Percentiles rank a stretch among this genome's conserved stretches.
These are phyloP conservation scores for Bombus vancouverensis DNA, from an alignment of 1,140 invertebrate species.

Conservation along the genomic window DNA sequence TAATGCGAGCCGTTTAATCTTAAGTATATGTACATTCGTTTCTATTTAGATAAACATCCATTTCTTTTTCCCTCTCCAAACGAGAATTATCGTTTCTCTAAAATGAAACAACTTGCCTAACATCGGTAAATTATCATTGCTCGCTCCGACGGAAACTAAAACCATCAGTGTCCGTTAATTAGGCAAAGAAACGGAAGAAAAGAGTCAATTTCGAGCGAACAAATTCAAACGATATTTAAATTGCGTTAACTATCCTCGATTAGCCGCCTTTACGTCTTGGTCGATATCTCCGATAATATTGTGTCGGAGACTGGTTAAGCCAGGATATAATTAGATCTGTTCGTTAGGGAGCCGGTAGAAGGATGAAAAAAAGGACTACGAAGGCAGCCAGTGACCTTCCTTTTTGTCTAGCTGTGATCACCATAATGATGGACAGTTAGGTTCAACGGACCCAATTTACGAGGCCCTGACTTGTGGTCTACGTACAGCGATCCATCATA, in stretches of 20 bases:
- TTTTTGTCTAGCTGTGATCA: conserved; percentile 61
- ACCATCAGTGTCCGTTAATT: neutral
- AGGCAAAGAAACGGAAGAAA: no score
- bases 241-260: neutral
- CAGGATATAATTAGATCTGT: conserved; percentile 26
- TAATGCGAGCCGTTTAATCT: neutral
- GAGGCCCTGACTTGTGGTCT: conserved; percentile 3
- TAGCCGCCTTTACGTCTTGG: neutral
- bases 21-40: neutral
- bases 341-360: conserved; percentile 33
- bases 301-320: neutral
- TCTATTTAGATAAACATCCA: neutral
- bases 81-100: neutral
- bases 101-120: neutral
- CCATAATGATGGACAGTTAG: conserved; percentile 76
- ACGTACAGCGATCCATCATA: neutral
- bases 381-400: conserved; percentile 23
- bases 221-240: neutral
- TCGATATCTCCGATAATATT: neutral
- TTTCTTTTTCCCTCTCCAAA: neutral
- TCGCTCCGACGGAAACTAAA: neutral
- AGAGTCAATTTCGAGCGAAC: neutral
- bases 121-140: neutral
- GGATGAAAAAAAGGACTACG: conserved; percentile 7
- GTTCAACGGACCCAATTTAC: conserved; percentile 74